Conservation (phyloP, 2,888 invertebrate species). For the Acanthosepion lycidas region DNA sequence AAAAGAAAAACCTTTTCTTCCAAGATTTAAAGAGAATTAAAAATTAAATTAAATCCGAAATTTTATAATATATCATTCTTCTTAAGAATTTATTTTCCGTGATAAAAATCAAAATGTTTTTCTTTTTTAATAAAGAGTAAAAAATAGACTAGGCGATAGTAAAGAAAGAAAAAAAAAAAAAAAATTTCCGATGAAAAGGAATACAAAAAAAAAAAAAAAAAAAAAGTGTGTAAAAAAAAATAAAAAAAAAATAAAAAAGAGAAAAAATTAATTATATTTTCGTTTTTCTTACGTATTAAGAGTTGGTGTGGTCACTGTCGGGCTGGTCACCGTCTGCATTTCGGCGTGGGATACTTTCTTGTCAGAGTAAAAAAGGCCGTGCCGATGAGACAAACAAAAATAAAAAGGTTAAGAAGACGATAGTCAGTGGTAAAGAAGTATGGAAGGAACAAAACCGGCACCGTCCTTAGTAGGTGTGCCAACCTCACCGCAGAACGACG, state of each 20-base stretch:
- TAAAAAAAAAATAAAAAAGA: background rate
- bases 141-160: too few relatives aligned
- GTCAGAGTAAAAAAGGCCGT: background rate
- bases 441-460: background rate
- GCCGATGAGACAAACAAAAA: fast-evolving
- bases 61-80: too few relatives aligned
- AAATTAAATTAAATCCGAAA: too few relatives aligned
- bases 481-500: background rate
- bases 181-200: too few relatives aligned
- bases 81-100: too few relatives aligned
- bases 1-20: too few relatives aligned
- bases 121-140: too few relatives aligned
- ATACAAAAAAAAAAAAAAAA: too few relatives aligned
- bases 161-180: too few relatives aligned
- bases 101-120: too few relatives aligned
- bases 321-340: constrained; percentile 35
- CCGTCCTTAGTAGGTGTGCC: background rate
- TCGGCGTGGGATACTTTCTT: background rate
- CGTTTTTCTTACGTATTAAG: constrained; percentile 40
- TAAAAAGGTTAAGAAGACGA: background rate
- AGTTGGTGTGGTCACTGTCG: constrained; percentile 44
- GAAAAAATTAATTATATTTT: background rate
- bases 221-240: background rate
- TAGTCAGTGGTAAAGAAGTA: background rate
- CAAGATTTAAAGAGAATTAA: too few relatives aligned